These are phyloP conservation scores for Mimas tiliae DNA, from an alignment of 2,888 invertebrate species.

Conservation along the genomic window DNA sequence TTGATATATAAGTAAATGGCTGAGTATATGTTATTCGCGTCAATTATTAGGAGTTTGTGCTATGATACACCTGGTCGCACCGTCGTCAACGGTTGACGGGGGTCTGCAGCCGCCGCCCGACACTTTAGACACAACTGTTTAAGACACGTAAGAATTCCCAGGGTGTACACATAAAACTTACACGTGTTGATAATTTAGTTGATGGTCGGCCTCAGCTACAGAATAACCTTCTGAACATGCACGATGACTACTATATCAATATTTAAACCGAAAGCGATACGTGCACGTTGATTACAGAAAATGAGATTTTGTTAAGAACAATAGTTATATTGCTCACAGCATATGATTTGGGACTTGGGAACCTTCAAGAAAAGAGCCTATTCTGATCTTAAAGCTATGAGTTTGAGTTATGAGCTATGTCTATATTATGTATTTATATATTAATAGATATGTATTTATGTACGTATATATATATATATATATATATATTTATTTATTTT, in stretches of 20 bases:
- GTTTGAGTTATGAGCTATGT: no score
- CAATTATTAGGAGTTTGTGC: conserved; percentile 56
- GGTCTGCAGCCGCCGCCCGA: conserved; percentile 50
- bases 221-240: neutral
- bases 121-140: conserved; percentile 68
- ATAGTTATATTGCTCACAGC: neutral
- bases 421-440: no score
- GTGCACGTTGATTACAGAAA: neutral
- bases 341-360: no score
- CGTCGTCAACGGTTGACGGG: conserved; percentile 69
- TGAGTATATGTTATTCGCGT: conserved; percentile 34
- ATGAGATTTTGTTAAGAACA: neutral
- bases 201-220: neutral
- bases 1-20: no score
- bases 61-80: conserved; percentile 64
- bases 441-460: no score
- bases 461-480: no score
- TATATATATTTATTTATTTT: no score
- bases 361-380: no score
- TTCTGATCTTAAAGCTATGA: no score
- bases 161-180: conserved; percentile 3
- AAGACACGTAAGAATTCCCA: conserved; percentile 51
- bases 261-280: neutral
- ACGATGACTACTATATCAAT: neutral
- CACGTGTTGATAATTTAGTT: conserved; percentile 7